phyloP scores from a whole-genome alignment of 2,888 invertebrate species.

The Pocota personata region DNA sequence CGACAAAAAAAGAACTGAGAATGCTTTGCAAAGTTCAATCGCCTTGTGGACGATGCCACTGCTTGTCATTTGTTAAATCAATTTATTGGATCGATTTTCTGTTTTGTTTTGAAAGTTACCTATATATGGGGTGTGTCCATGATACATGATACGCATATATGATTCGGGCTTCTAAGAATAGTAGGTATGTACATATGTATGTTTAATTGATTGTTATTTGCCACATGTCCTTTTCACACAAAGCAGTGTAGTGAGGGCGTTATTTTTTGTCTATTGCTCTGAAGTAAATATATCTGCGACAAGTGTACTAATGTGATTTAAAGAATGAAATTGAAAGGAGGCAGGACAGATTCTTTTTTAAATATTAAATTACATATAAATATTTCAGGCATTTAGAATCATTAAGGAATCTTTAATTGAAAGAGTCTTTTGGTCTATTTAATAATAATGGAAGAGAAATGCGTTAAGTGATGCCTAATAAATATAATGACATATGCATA shows the following conservation, averaged over 20 bases:
- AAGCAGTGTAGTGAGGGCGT: slow-evolving; percentile 1
- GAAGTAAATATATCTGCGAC: background rate
- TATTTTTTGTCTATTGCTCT: background rate
- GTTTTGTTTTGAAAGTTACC: slow-evolving; percentile 33
- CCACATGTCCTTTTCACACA: slow-evolving; percentile 26
- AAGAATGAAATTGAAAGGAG: background rate
- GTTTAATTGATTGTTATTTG: slow-evolving; percentile 27
- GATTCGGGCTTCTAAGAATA: background rate
- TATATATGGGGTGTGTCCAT: slow-evolving; percentile 23
- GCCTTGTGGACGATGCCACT: slow-evolving; percentile 21
- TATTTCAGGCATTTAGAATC: background rate
- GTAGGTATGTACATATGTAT: background rate
- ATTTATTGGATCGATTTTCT: slow-evolving; percentile 54
- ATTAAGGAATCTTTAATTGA: no score
- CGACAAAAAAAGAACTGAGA: background rate
- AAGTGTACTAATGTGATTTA: background rate
- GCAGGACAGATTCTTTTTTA: background rate
- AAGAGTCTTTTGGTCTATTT: no score
- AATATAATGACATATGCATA: no score
- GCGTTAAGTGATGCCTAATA: no score
- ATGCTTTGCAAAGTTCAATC: slow-evolving; percentile 51
- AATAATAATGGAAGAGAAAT: no score
- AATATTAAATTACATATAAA: background rate
- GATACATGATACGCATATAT: slow-evolving; percentile 10
- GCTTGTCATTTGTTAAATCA: slow-evolving; percentile 63